These are phyloP conservation scores for Isurus oxyrinchus DNA, from an alignment of 2,113 vertebrate genomes.

Conservation along the genomic window DNA sequence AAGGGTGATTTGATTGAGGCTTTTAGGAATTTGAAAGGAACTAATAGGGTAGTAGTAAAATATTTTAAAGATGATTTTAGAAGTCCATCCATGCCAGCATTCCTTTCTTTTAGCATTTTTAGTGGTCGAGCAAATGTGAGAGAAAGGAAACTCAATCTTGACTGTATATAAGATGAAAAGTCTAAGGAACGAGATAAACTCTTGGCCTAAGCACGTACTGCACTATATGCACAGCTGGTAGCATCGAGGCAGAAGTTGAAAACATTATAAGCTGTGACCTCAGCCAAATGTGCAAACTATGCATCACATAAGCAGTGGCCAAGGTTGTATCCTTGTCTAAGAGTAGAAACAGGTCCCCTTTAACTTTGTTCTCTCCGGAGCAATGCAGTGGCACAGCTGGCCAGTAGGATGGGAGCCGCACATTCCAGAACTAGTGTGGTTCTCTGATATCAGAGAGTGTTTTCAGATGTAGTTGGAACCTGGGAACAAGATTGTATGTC, in stretches of 20 bases:
- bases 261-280: not conserved
- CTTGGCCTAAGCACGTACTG: not conserved
- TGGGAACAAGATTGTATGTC: not conserved
- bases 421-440: not conserved
- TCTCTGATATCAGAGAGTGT: not conserved
- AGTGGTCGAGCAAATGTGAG: not conserved
- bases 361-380: not conserved
- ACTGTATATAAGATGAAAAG: not conserved
- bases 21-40: too few relatives aligned
- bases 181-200: not conserved
- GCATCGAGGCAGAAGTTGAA: not conserved
- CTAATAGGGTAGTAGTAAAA: too few relatives aligned
- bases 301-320: not conserved
- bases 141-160: not conserved
- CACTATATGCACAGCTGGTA: not conserved
- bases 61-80: not conserved
- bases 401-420: not conserved
- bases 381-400: not conserved
- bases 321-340: not conserved
- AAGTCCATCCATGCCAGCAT: not conserved
- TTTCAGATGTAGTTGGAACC: not conserved
- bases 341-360: not conserved
- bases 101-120: not conserved
- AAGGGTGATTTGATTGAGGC: too few relatives aligned
- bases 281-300: not conserved